phyloP scores from a whole-genome alignment of 2,797 vertebrate genomes.

The Xenopus petersii region DNA sequence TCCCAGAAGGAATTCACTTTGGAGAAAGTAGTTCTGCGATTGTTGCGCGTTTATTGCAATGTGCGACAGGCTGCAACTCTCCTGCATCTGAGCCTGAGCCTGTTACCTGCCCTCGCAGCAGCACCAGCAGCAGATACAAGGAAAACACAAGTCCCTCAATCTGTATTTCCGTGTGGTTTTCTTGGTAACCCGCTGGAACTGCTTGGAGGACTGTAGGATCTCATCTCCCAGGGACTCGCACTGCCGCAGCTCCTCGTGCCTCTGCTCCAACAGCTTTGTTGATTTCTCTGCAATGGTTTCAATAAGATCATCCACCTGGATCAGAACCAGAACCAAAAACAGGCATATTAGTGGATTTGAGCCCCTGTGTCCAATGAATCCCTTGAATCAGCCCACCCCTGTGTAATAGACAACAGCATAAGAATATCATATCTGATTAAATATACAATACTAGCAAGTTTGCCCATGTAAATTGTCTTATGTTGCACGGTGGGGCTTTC shows the following conservation, averaged over 20 bases:
- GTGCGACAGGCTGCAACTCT: no score
- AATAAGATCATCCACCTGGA: slow-evolving; percentile 70
- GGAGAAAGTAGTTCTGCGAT: no score
- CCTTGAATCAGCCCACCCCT: no score
- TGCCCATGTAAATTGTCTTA: no score
- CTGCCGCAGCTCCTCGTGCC: slow-evolving; percentile 65
- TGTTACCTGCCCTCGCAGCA: slow-evolving; percentile 13
- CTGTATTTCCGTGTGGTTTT: slow-evolving; percentile 54
- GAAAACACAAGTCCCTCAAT: slow-evolving; percentile 49
- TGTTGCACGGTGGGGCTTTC: no score
- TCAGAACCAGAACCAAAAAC: slow-evolving; percentile 12
- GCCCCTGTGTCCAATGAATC: no score
- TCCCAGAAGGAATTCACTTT: no score
- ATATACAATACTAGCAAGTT: no score
- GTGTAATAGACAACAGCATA: no score
- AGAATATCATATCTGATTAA: no score
- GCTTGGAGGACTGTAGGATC: slow-evolving; percentile 53
- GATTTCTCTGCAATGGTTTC: slow-evolving; percentile 55
- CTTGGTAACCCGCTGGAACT: slow-evolving; percentile 59
- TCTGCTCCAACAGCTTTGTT: slow-evolving; percentile 59
- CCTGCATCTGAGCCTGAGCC: no score
- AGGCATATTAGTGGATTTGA: background rate
- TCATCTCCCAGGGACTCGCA: slow-evolving; percentile 52
- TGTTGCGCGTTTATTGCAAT: no score
- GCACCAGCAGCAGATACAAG: slow-evolving; percentile 54